Evolutionary conservation across 2,113 vertebrate species (phyloP).

Genomic region (Laticauda laticaudata): DNA sequence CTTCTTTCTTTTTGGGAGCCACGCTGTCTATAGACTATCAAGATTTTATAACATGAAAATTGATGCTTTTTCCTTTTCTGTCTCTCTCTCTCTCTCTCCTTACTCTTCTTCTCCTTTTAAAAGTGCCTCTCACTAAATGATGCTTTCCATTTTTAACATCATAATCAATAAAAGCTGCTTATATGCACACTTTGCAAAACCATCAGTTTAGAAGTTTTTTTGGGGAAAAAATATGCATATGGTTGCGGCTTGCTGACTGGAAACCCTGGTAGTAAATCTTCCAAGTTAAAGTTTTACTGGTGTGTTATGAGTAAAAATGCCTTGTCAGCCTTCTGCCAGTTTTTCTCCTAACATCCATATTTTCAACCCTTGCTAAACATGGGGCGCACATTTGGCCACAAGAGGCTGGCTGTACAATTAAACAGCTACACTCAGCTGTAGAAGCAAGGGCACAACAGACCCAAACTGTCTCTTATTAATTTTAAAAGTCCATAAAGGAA

Average conservation of each 20-base stretch:
- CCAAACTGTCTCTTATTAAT: slow-evolving; percentile 77
- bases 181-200: slow-evolving; percentile 97
- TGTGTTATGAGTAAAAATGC: slow-evolving; percentile 99
- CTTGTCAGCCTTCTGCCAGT: slow-evolving; percentile 99
- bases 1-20: slow-evolving; percentile 50
- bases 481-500: slow-evolving; percentile 83
- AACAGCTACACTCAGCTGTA: slow-evolving; percentile 71
- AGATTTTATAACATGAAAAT: slow-evolving; percentile 75
- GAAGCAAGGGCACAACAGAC: slow-evolving; percentile 73
- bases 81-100: slow-evolving; percentile 59
- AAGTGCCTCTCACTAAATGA: slow-evolving; percentile 94
- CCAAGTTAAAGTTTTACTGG: slow-evolving; percentile 99
- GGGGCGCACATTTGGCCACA: slow-evolving; percentile 86
- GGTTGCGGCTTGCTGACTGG: slow-evolving; percentile 97
- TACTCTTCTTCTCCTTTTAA: slow-evolving; percentile 86
- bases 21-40: slow-evolving; percentile 61
- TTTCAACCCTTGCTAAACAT: slow-evolving; percentile 90
- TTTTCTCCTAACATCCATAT: slow-evolving; percentile 97
- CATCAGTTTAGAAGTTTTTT: slow-evolving; percentile 90
- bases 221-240: slow-evolving; percentile 86
- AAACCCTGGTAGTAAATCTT: slow-evolving; percentile 96
- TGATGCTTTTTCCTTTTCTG: slow-evolving; percentile 74
- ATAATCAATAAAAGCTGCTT: slow-evolving; percentile 99
- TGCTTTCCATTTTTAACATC: slow-evolving; percentile 97
- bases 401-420: slow-evolving; percentile 86